Evolutionary conservation across 2,113 vertebrate species (phyloP), one percentile per base, ranked within the genome.

Genomic region (Anthoscopus minutus): DNA sequence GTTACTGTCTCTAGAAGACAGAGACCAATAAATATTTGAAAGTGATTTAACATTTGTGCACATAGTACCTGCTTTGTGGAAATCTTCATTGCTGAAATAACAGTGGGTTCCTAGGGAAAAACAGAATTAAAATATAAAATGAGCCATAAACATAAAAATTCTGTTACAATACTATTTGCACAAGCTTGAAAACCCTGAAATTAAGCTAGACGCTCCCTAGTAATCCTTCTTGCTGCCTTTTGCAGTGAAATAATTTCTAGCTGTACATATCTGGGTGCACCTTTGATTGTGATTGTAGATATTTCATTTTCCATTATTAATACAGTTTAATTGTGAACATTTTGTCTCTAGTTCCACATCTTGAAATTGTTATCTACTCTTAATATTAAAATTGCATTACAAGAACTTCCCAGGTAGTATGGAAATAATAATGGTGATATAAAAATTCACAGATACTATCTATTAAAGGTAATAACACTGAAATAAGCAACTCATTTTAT

Each of bases 31-130:
- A 92, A 96, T 95, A 94, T 89, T 89, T 89, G 70, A 81, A 96
- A 92, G 62, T 92, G 66, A 95, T 95, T 93, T 94, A 93, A 92
- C 73, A 45, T 56, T 92, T 95, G 74, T 91, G 54, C 86, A 83
- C 91, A 74, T 28, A 65, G 38, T 98, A 99, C 99, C 99, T 99
- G 99, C 94, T 99, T 99, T 27, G 99, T 99, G 61, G 99, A 99
- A 93, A 99, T 98, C 88, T 99, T 99, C 99, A 99, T 99, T 15
- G 98, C 98, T 87, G 98, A 99, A 94, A 99, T 99, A 94, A 97
- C 93, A 66, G 98, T 98, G 57, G 99, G 98, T 88, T 99, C 98
- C 99, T 99, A 92, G 35, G 27, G 54, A 25, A 88, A 73, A 70
- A 86, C 2, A 79, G 13, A 79, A 60, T 76, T 80, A 62, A 92